A percentile compares a stretch with the other conserved stretches of the same genome.
Conservation (phyloP, 2,888 invertebrate genomes). For the Patella depressa region DNA sequence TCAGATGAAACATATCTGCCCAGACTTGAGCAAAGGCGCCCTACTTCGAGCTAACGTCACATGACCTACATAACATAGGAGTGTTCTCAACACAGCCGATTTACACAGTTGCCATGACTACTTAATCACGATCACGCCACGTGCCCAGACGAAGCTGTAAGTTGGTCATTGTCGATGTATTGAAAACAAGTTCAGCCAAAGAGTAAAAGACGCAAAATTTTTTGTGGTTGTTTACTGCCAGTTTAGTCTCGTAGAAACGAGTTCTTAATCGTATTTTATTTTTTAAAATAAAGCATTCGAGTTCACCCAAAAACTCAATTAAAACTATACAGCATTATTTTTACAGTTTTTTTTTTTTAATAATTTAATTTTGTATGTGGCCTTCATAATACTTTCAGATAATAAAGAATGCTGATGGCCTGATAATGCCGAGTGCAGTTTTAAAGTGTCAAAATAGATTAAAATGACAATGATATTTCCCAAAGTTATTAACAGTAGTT, state of each 20-base stretch:
- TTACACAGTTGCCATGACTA: constrained; percentile 4
- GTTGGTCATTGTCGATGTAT: constrained; percentile 1
- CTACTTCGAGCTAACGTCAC: background rate
- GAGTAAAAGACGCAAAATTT: too few species aligned
- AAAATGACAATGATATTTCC: too few species aligned
- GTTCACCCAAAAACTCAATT: background rate
- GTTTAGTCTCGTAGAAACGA: too few species aligned
- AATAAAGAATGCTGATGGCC: too few species aligned
- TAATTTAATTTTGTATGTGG: background rate
- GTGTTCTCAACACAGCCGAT: background rate
- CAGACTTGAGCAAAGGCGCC: too few species aligned
- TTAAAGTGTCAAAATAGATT: too few species aligned
- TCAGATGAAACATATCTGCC: too few species aligned
- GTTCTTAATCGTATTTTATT: too few species aligned
- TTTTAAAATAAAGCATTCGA: too few species aligned
- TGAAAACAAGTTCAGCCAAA: background rate
- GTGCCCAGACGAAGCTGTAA: background rate
- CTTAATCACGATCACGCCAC: constrained; percentile 1
- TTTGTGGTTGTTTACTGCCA: too few species aligned
- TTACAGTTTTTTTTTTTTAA: background rate
- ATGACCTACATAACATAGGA: constrained; percentile 6
- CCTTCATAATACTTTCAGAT: background rate
- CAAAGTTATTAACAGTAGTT: too few species aligned
- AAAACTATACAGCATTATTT: background rate
- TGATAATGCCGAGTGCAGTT: too few species aligned